Percentiles rank a stretch among this genome's conserved stretches.
These are phyloP conservation scores for Cyclina sinensis DNA, from an alignment of 1,140 invertebrate species.

Conservation along the genomic window DNA sequence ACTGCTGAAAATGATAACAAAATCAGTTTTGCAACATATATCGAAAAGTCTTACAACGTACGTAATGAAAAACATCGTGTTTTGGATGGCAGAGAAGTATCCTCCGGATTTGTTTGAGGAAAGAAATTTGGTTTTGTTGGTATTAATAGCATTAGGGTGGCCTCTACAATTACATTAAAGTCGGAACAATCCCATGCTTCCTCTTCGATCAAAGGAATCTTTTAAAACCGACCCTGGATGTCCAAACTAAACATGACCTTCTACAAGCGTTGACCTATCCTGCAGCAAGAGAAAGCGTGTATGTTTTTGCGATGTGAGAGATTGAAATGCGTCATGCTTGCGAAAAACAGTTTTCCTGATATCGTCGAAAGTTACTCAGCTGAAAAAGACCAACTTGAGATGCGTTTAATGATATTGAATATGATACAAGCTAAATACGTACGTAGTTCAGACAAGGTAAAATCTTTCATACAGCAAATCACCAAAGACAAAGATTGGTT, in stretches of 20 bases:
- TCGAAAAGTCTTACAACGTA: not conserved
- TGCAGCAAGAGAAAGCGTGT: not conserved
- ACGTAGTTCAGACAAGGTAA: not conserved
- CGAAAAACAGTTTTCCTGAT: not conserved
- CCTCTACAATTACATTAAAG: conserved; percentile 2
- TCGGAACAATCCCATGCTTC: not conserved
- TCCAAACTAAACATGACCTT: not conserved
- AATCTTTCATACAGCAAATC: not conserved
- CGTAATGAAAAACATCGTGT: conserved; percentile 40
- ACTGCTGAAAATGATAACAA: conserved; percentile 9
- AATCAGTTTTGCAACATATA: not conserved
- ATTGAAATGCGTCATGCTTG: not conserved
- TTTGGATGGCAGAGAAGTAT: not conserved
- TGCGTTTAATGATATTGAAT: not conserved
- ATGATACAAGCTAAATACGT: not conserved
- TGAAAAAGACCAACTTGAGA: not conserved
- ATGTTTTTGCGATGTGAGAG: not conserved
- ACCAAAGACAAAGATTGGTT: not conserved
- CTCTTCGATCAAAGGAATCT: not conserved
- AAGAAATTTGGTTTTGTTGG: not conserved
- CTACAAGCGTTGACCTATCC: not conserved
- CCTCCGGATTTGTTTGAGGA: not conserved
- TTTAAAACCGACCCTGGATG: not conserved
- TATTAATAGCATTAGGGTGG: not conserved
- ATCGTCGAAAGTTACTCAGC: not conserved